Evolutionary conservation across 1,140 invertebrate genomes (phyloP).

Genomic region (Drosophila gunungcola): DNA sequence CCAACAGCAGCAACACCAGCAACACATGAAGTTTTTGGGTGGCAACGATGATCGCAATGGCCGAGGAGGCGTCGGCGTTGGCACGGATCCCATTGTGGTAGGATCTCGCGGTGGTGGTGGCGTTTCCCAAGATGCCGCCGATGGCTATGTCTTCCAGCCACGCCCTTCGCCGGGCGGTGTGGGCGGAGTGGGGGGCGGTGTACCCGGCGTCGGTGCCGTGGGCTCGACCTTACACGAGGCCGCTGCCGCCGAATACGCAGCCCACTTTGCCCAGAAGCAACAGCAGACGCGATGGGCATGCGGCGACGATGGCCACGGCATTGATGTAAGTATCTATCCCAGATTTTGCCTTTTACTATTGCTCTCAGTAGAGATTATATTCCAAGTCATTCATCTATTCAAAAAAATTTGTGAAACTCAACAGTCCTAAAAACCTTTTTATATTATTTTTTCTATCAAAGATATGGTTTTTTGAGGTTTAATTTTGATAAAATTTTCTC

Average conservation of each 20-base stretch:
- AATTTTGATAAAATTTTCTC: background rate
- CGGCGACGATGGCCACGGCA: conserved; percentile 78
- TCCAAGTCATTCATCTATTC: too few relatives aligned
- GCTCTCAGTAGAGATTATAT: too few relatives aligned
- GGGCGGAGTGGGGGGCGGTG: conserved; percentile 44
- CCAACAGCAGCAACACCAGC: conserved; percentile 41
- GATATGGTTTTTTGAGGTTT: too few relatives aligned
- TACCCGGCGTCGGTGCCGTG: conserved; percentile 35
- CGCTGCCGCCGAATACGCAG: conserved; percentile 78
- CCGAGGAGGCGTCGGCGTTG: conserved; percentile 76
- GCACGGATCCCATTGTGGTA: conserved; percentile 59
- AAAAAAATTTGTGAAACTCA: too few relatives aligned
- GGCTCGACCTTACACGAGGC: conserved; percentile 69
- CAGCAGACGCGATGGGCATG: conserved; percentile 82
- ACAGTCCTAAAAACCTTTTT: too few relatives aligned
- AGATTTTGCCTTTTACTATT: too few relatives aligned
- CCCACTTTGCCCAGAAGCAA: conserved; percentile 80
- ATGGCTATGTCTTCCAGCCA: conserved; percentile 80
- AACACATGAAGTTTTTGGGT: conserved; percentile 85
- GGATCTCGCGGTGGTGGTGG: conserved; percentile 54
- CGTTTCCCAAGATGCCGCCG: conserved; percentile 62
- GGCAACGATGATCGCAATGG: conserved; percentile 82
- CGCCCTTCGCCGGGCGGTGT: conserved; percentile 68
- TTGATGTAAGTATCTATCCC: conserved; percentile 79
- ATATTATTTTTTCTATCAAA: too few relatives aligned